These are phyloP conservation scores for Cavia porcellus DNA, from an alignment of 2,113 vertebrate genomes.

Conservation along the genomic window DNA sequence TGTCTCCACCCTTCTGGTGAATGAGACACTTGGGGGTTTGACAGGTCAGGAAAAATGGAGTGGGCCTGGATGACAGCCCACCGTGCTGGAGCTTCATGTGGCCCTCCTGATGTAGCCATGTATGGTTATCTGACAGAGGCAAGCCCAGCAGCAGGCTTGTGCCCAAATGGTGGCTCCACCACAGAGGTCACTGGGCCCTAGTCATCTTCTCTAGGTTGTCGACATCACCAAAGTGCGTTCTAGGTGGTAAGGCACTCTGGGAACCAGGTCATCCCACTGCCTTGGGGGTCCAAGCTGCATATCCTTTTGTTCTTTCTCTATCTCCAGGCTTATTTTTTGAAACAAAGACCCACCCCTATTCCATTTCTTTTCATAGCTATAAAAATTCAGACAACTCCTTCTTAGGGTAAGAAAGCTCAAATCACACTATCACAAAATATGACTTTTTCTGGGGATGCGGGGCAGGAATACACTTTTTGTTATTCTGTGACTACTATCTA, in stretches of 20 bases:
- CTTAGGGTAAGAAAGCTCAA: not conserved
- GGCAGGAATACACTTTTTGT: not conserved
- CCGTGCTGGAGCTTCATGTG: not conserved
- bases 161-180: not conserved
- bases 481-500: not conserved
- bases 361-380: not conserved
- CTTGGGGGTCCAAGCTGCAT: not conserved
- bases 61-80: not conserved
- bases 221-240: too few species aligned
- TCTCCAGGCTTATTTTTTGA: not conserved
- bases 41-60: not conserved
- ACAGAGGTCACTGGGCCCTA: not conserved
- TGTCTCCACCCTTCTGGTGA: not conserved
- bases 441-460: not conserved
- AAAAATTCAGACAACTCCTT: not conserved
- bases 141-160: not conserved
- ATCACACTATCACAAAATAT: not conserved
- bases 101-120: not conserved
- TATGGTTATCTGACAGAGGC: not conserved
- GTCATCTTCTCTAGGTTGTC: not conserved
- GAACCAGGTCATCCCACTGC: not conserved
- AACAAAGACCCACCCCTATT: not conserved
- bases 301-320: not conserved
- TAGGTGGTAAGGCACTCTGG: not conserved
- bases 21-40: not conserved